phyloP scores from a whole-genome alignment of 2,888 invertebrate genomes.

The Buathra laborator region DNA sequence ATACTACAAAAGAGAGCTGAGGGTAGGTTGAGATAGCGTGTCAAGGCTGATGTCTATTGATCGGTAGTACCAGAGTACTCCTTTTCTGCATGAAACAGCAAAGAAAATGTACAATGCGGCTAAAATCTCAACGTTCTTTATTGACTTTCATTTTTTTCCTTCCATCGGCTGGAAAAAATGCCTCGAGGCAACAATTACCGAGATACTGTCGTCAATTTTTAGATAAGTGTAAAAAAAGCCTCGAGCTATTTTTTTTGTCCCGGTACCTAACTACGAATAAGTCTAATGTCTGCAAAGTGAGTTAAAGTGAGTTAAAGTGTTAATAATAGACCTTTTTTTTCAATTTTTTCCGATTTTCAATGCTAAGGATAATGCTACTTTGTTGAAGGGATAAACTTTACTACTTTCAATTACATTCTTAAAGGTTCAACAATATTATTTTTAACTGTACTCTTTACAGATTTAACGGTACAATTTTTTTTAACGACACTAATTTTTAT shows the following conservation, averaged over 20 bases:
- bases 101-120: background rate
- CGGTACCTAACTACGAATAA: no score
- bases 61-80: slow-evolving; percentile 72
- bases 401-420: no score
- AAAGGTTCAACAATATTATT: background rate
- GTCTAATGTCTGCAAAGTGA: no score
- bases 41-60: slow-evolving; percentile 83
- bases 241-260: background rate
- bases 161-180: slow-evolving; percentile 14
- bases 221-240: background rate
- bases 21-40: slow-evolving; percentile 76
- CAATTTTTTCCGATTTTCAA: no score
- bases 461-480: background rate
- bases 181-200: background rate
- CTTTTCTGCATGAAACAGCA: slow-evolving; percentile 11
- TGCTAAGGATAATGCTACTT: no score
- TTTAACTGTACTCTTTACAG: background rate
- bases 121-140: slow-evolving; percentile 12
- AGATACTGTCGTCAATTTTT: background rate
- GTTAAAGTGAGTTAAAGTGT: no score
- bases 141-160: slow-evolving; percentile 41
- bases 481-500: background rate
- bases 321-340: no score
- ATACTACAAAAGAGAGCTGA: slow-evolving; percentile 33
- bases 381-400: no score